Evolutionary conservation across 2,888 invertebrate species (phyloP).

Genomic region (Drosophila pegasa): DNA sequence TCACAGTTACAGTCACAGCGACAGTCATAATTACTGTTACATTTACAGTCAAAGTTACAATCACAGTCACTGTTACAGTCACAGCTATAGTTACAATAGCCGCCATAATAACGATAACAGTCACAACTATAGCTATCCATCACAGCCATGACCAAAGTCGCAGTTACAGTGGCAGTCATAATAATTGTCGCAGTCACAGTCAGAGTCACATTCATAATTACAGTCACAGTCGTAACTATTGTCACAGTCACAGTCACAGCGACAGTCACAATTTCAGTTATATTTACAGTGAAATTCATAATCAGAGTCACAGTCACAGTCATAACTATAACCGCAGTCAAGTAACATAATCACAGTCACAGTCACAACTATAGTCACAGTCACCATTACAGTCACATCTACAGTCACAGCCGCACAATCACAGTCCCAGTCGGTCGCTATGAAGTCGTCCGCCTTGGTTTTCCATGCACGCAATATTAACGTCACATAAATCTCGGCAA

Average conservation of each 20-base stretch:
- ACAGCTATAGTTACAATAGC: background rate
- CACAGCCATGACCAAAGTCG: no score
- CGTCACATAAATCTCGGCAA: slow-evolving; percentile 77
- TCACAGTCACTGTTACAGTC: background rate
- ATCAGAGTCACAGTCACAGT: background rate
- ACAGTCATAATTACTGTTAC: background rate
- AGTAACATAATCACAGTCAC: background rate
- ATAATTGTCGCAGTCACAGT: background rate
- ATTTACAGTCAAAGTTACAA: background rate
- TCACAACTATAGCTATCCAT: no score
- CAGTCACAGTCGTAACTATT: background rate
- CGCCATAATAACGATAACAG: no score
- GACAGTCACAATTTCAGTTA: background rate
- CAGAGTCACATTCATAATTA: background rate
- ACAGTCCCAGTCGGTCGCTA: slow-evolving; percentile 37
- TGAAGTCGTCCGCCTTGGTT: slow-evolving; percentile 16
- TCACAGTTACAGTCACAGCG: background rate
- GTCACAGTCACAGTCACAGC: background rate
- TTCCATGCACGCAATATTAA: slow-evolving; percentile 68
- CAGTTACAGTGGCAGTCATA: background rate
- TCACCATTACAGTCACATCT: background rate
- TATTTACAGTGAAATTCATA: no score
- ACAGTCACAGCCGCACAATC: slow-evolving; percentile 9
- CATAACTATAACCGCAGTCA: no score
- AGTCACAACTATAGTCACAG: background rate